Conservation (phyloP, 2,888 invertebrate species). For the Apoda limacodes region DNA sequence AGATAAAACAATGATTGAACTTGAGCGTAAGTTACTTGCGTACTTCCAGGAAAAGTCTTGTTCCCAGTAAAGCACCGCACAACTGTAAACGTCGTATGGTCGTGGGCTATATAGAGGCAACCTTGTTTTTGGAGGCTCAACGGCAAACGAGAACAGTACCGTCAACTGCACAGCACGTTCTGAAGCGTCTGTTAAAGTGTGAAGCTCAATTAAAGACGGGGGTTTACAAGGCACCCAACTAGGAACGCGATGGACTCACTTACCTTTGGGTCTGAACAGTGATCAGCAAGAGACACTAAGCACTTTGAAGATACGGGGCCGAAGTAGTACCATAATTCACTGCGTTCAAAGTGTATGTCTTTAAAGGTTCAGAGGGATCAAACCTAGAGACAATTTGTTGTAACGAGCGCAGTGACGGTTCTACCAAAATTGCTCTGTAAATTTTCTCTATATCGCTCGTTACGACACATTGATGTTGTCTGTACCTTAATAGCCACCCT, state of each 20-base stretch:
- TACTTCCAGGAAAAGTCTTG: neutral
- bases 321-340: conserved; percentile 22
- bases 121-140: neutral
- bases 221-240: conserved; percentile 14
- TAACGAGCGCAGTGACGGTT: conserved; percentile 11
- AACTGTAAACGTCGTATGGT: conserved; percentile 1
- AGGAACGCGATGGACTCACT: conserved; percentile 15
- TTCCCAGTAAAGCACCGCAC: neutral
- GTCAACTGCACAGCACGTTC: conserved; percentile 13
- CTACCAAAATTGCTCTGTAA: conserved; percentile 9
- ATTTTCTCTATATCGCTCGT: conserved; percentile 17
- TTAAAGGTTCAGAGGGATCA: too few relatives aligned
- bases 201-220: conserved; percentile 14
- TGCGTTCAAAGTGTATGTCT: conserved; percentile 10
- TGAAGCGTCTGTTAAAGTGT: conserved; percentile 23
- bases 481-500: conserved; percentile 16
- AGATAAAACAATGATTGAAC: neutral
- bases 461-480: conserved; percentile 16
- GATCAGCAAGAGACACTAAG: conserved; percentile 13
- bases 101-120: conserved; percentile 1
- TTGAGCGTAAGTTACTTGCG: conserved; percentile 1
- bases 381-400: conserved; percentile 22
- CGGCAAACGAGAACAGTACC: too few relatives aligned
- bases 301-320: conserved; percentile 21
- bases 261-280: conserved; percentile 8